Conservation (phyloP, 2,113 vertebrate species). For the Notarius quadriscutis region DNA sequence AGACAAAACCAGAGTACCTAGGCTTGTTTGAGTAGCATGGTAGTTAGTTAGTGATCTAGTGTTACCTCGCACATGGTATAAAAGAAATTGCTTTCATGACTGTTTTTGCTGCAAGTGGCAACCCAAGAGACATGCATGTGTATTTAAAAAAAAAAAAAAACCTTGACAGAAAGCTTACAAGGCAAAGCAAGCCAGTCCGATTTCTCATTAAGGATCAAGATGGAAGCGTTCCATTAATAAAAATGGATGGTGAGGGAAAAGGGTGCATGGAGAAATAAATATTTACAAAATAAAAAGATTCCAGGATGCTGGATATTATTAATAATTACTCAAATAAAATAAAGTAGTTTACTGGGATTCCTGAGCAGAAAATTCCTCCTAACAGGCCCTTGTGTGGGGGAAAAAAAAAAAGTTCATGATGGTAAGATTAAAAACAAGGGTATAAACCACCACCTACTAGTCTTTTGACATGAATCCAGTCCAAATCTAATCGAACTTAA, state of each 20-base stretch:
- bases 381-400: conserved; percentile 49
- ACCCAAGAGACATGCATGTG: neutral
- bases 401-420: conserved; percentile 29
- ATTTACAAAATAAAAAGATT: conserved; percentile 53
- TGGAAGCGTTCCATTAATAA: conserved; percentile 36
- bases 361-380: conserved; percentile 68
- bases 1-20: neutral
- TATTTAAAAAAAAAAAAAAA: no score
- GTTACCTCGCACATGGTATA: neutral
- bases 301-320: conserved; percentile 45
- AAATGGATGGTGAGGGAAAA: conserved; percentile 62
- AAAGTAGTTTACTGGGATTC: conserved; percentile 60
- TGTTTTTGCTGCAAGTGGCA: neutral
- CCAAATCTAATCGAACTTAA: conserved; percentile 45
- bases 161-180: neutral
- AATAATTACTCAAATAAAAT: conserved; percentile 48
- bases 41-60: neutral
- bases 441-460: conserved; percentile 63
- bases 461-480: conserved; percentile 51
- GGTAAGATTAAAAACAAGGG: conserved; percentile 44
- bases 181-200: neutral
- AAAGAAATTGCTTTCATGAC: neutral
- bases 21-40: neutral
- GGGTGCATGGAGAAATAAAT: conserved; percentile 49
- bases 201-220: conserved; percentile 15